These are phyloP conservation scores for Phylloscopus trochiloides DNA, from an alignment of 2,113 vertebrate genomes.

Conservation along the genomic window DNA sequence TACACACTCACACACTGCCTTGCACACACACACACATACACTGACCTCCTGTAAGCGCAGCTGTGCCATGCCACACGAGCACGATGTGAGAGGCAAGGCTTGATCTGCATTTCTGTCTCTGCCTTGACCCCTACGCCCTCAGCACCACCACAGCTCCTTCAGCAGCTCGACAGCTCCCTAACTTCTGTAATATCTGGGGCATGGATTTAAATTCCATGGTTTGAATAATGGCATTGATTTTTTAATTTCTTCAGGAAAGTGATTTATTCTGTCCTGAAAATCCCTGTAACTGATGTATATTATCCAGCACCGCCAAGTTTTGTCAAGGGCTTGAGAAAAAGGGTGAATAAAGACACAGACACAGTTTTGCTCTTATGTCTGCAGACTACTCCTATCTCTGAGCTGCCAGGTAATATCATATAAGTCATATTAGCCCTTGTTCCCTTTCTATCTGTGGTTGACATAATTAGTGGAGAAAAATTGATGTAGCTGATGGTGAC, in stretches of 20 bases:
- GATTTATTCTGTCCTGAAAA: constrained; percentile 4
- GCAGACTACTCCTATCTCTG: background rate
- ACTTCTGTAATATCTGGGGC: background rate
- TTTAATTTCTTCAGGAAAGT: constrained; percentile 3
- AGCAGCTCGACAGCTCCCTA: background rate
- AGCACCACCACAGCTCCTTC: background rate
- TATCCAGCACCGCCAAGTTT: background rate
- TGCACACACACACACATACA: background rate
- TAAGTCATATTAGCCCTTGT: background rate
- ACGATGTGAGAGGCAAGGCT: background rate
- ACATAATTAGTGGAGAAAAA: constrained; percentile 8
- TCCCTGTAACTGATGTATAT: background rate
- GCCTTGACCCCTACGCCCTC: background rate
- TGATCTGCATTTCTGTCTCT: background rate
- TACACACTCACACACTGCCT: background rate
- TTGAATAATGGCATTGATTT: background rate
- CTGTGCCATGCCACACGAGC: background rate
- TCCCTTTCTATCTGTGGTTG: background rate
- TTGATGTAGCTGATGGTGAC: background rate
- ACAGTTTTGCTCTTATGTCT: background rate
- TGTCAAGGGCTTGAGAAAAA: background rate
- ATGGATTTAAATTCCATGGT: background rate
- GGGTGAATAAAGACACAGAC: background rate
- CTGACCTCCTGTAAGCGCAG: background rate
- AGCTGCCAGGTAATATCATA: background rate